Percentiles rank a stretch among this genome's conserved stretches.
These are phyloP conservation scores for Rhopalosiphum padi DNA, from an alignment of 1,140 invertebrate genomes.

Conservation along the genomic window DNA sequence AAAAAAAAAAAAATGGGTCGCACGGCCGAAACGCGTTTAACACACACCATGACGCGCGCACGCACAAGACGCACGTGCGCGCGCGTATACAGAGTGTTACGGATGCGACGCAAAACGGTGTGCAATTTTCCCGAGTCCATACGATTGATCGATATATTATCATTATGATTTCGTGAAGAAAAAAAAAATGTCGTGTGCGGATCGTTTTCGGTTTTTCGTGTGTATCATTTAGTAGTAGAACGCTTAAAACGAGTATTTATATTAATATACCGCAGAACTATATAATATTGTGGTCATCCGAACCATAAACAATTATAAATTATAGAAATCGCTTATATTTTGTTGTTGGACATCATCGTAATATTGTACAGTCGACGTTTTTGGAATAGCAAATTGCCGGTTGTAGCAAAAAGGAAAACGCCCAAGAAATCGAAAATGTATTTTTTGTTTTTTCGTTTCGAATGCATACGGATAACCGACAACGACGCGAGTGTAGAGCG, in stretches of 20 bases:
- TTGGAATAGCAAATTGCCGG: background rate
- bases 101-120: background rate
- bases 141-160: too few species aligned
- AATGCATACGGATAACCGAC: background rate
- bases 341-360: background rate
- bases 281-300: too few species aligned
- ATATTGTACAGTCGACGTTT: background rate
- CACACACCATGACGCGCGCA: background rate
- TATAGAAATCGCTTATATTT: background rate
- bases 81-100: background rate
- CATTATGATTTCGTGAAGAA: background rate
- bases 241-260: too few species aligned
- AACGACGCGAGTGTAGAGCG: background rate
- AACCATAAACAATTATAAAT: too few species aligned
- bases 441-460: background rate
- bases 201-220: too few species aligned
- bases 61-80: too few species aligned
- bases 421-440: background rate
- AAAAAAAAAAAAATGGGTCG: conserved; percentile 11
- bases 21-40: background rate
- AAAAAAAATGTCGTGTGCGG: too few species aligned
- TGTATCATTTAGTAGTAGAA: too few species aligned
- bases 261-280: too few species aligned
- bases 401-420: background rate
- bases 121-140: background rate